A percentile compares a stretch with the other conserved stretches of the same genome.
Conservation (phyloP, 2,113 vertebrate species). For the Heterocephalus glaber region DNA sequence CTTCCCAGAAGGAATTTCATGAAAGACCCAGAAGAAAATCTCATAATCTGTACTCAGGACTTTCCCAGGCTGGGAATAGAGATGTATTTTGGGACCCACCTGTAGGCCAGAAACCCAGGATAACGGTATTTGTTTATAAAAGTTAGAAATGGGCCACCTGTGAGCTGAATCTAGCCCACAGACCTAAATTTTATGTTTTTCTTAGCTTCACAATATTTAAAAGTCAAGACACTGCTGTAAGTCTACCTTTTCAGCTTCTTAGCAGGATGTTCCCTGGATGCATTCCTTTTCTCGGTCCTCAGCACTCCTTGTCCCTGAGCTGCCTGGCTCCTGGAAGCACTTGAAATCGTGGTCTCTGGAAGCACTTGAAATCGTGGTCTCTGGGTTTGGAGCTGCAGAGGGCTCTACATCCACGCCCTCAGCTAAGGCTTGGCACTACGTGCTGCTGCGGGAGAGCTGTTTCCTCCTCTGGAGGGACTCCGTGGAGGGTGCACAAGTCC, state of each 20-base stretch:
- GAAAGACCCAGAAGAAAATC: neutral
- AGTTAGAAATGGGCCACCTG: neutral
- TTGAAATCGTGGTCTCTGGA: no score
- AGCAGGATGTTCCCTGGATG: neutral
- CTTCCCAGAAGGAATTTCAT: neutral
- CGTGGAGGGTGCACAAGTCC: neutral
- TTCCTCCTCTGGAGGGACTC: neutral
- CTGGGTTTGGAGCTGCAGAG: neutral
- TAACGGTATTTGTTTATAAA: neutral
- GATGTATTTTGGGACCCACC: neutral
- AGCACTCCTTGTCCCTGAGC: neutral
- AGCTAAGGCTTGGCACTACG: neutral
- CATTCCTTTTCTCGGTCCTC: neutral
- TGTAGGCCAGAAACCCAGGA: neutral
- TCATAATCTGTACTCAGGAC: neutral
- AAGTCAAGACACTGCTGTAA: neutral
- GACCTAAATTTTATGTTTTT: neutral
- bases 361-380: no score
- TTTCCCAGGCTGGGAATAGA: neutral
- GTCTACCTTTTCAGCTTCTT: neutral
- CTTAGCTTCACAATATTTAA: slow-evolving; percentile 14
- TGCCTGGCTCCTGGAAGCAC: neutral
- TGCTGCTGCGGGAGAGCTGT: neutral
- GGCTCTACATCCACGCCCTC: neutral
- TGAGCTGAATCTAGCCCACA: neutral